Base-by-base conservation (phyloP, 92 coral and sea anemone species). In the Epizoanthus ramosus region DNA sequence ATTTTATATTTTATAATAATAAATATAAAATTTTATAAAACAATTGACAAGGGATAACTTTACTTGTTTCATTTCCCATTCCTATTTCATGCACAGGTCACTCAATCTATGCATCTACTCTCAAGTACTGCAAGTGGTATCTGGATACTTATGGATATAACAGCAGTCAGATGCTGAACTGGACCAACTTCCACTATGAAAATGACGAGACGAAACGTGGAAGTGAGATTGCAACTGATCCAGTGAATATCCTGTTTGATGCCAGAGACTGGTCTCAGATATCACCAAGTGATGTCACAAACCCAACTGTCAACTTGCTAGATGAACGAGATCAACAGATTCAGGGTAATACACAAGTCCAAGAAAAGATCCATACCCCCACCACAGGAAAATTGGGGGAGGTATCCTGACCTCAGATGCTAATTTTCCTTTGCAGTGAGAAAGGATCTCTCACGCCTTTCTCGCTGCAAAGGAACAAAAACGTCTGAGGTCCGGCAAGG, bases 141-240 rank as follows among this genome's bases (percentile, higher is more conserved):
- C 77, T 87, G 87, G 87, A 83, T 63, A 86, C 79, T 3, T 87
- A 81, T 68, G 90, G 90, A 0, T 83, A 82, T 37, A 85, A 87
- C n/a, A 63, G 80, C 74, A 73, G 57, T 17, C 87, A 87, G 77
- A 43, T 87, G 33, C 77, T 91, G 45, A 87, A 91, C 83, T 91
- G 94, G 94, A 85, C 88, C 1, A 88, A 87, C 80, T 91, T 91
- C 74, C 87, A 88, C 28, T 91, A 91, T 65, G 86, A 91, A 86
- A 87, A 87, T 83, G 75, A 60, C 60, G 74, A 89, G 57, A 79
- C 83, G 28, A 63, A 87, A 56, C 83, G 54, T 6, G 90, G 90
- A 14, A 56, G 54, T 83, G 94, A 91, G 68, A 85, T 91, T 56
- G 87, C 91, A 15, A 91, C 94, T 24, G 92, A 88, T 72, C 90